A percentile compares a stretch with the other conserved stretches of the same genome.
These are phyloP conservation scores for Fistularia commersonii DNA, from an alignment of 2,797 vertebrate genomes.

Conservation along the genomic window DNA sequence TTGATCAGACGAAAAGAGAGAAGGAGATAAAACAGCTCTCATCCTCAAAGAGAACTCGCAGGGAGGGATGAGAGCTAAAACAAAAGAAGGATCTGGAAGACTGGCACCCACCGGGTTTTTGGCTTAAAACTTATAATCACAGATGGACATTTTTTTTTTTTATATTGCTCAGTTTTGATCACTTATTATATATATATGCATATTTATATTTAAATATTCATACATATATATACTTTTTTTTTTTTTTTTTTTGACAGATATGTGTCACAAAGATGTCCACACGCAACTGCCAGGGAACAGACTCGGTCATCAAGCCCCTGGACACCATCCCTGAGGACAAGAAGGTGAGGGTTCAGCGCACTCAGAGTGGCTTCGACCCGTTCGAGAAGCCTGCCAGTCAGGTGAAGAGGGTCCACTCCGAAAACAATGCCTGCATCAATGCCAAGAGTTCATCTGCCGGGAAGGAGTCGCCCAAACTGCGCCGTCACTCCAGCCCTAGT, in stretches of 20 bases:
- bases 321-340: conserved; percentile 96
- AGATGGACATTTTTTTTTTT: conserved; percentile 31
- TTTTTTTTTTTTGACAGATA: conserved; percentile 78
- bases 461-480: conserved; percentile 88
- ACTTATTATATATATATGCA: neutral
- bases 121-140: conserved; percentile 41
- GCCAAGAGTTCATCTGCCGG: conserved; percentile 83
- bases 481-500: conserved; percentile 91
- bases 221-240: no score
- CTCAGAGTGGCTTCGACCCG: conserved; percentile 91
- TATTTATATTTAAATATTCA: no score
- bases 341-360: conserved; percentile 93
- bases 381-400: conserved; percentile 92
- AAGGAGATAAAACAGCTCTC: conserved; percentile 48
- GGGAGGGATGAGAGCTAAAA: conserved; percentile 35
- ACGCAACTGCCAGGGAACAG: conserved; percentile 94
- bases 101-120: conserved; percentile 17
- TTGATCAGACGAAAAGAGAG: conserved; percentile 55
- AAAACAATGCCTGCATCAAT: conserved; percentile 96
- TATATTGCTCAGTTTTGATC: conserved; percentile 18
- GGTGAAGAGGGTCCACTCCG: conserved; percentile 95
- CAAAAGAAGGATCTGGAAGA: conserved; percentile 24
- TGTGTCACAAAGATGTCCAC: conserved; percentile 99
- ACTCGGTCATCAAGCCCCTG: conserved; percentile 94
- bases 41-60: conserved; percentile 33